These are phyloP conservation scores for Meleagris gallopavo DNA, from an alignment of 2,113 vertebrate genomes.

Conservation along the genomic window DNA sequence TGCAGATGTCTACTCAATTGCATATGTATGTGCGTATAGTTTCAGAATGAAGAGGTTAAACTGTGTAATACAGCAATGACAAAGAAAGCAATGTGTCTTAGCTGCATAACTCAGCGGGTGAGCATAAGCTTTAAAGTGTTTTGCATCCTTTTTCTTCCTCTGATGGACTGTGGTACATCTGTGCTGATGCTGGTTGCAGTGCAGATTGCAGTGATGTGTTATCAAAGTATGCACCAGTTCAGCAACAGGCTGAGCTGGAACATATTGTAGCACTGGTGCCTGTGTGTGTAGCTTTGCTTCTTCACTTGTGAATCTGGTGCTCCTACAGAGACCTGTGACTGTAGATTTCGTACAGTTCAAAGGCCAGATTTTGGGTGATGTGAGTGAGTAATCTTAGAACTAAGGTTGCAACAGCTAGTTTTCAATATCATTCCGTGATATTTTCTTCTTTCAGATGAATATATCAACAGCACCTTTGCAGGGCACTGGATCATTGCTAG, in stretches of 20 bases:
- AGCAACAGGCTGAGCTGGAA: not conserved
- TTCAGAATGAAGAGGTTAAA: not conserved
- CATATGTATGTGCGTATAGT: not conserved
- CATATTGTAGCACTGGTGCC: not conserved
- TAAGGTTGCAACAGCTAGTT: not conserved
- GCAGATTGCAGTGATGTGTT: not conserved
- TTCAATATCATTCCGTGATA: not conserved
- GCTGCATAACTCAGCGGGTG: not conserved
- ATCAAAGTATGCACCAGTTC: not conserved
- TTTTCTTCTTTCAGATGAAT: not conserved
- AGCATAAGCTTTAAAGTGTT: accelerated
- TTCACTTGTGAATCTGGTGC: not conserved
- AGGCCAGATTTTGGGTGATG: not conserved
- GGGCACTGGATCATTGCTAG: too few relatives aligned
- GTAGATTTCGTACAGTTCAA: not conserved
- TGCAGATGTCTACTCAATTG: not conserved
- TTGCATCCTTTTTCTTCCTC: not conserved
- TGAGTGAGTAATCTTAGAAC: not conserved
- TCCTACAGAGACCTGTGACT: not conserved
- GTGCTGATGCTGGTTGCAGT: not conserved
- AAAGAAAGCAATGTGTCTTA: not conserved
- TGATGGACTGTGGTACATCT: accelerated
- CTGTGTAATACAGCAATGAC: not conserved
- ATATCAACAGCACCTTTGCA: too few relatives aligned
- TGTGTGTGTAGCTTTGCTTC: not conserved